Conservation (phyloP, 2,113 vertebrate species). For the Rousettus leschenaultii region DNA sequence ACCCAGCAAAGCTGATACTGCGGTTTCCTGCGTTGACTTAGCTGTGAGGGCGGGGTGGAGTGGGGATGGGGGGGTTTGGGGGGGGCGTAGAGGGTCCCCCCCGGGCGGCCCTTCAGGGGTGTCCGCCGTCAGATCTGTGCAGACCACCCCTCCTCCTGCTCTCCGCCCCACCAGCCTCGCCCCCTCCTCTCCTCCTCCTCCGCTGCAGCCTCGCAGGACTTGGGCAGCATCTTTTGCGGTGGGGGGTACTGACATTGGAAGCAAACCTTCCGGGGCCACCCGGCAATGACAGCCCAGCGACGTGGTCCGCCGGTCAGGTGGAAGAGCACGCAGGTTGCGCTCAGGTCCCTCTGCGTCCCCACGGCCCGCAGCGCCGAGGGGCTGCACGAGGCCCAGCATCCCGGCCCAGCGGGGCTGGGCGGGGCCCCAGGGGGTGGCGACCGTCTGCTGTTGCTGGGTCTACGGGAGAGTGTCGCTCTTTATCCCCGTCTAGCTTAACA, state of each 20-base stretch:
- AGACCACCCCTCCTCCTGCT: background rate
- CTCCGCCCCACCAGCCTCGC: background rate
- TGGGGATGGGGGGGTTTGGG: background rate
- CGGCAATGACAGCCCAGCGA: background rate
- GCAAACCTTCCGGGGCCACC: background rate
- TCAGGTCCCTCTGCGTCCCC: background rate
- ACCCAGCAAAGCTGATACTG: background rate
- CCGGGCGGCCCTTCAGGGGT: no score
- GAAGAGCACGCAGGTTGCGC: background rate
- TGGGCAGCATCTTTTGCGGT: background rate
- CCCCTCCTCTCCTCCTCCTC: background rate
- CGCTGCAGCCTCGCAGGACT: fast-evolving
- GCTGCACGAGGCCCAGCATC: background rate
- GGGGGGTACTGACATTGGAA: background rate
- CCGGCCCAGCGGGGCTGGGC: background rate
- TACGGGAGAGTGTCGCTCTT: background rate
- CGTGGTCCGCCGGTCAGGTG: background rate
- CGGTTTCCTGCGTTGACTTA: background rate
- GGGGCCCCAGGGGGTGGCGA: background rate
- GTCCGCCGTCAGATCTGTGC: background rate
- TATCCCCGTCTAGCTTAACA: background rate
- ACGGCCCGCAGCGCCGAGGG: background rate
- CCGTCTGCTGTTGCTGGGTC: background rate
- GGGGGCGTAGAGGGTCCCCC: no score
- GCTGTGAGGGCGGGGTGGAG: background rate